Evolutionary conservation across 2,797 vertebrate genomes (phyloP), one percentile per base, ranked within the genome.

Genomic region (Microchirus variegatus): DNA sequence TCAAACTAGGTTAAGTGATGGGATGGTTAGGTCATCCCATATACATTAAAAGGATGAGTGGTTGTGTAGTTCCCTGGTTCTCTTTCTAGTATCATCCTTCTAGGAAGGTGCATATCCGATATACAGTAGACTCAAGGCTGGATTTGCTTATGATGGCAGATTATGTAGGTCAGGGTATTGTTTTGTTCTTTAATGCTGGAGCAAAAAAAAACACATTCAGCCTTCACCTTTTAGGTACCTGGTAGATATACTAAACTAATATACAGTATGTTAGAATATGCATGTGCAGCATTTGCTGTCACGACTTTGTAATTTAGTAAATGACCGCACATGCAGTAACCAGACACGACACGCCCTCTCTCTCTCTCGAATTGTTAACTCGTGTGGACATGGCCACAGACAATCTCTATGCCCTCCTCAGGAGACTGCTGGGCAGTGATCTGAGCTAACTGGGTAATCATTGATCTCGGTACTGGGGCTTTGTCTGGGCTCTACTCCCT

Each of bases 401-500:
- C 82, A 73, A 84, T 77, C 74, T 64, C 67, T 72, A 53, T 70
- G 67, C 37, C 72, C 76, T 78, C 67, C 87, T 84, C 73, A 11
- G 64, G 83, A 88, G 83, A 77, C 79, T 35, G 55, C 75, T 83
- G 81, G 82, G 82, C 73, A 82, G 82, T 86, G 85, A 90, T 86
- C 77, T 84, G 75, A 87, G 77, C 85, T 90, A 91, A 92, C 91
- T 78, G 80, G 65, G 85, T 92, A 89, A 90, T 91, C 86, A 92
- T 92, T 88, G 91, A 92, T 91, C 89, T 63, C 36, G 52, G 72
- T 78, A 70, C 77, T n/a, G 14, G 72, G 71, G 80, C 86, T 90
- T 91, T 90, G 89, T 90, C 85, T 84, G 78, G 84, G 82, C 77
- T 80, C 82, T 69, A 78, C 84, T 88, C 78, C 87, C 81, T 90